Base-by-base conservation (phyloP, 2,888 invertebrate genomes). In the Herminia tarsipennalis region DNA sequence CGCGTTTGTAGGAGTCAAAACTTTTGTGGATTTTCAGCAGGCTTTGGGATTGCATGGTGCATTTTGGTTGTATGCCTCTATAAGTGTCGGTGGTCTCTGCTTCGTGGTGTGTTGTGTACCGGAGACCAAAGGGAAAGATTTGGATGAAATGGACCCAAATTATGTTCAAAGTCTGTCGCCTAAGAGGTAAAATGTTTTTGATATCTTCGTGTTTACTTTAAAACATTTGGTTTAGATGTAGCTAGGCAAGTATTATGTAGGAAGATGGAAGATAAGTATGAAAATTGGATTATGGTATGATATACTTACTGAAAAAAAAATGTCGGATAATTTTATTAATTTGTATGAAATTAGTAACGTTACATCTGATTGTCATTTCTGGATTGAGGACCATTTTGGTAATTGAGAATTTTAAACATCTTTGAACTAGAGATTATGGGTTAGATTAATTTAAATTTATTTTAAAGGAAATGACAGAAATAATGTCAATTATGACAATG, bases 81-180 rank as follows among this genome's bases (percentile, higher is more conserved):
- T 97, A 73, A 96, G 97, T 32, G 94, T 96, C 0, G 93, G 95
- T 14, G 96, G 97, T 10, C 88, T 97, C 6, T 94, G 96, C 77
- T 98, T 97, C 81, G 96, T 97, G 1, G 95, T 96, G 2, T 95
- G 95, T 72, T 96, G 95, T 77, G 96, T 98, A 5, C 98, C 98
- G 0, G 98, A 98, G 87, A 98, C 98, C 2, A 97, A 96, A 81
- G 98, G 98, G 0, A 95, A 95, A 65, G 96, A 97, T 76, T 89
- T 98, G 66, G 97, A 97, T 77, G 97, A 98, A 83, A 97, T 98
- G 94, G 95, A 96, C 75, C 94, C 95, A 20, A 94, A 94, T 70
- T 93, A 93, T 67, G 93, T 93, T 22, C 88, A 85, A 56, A 91
- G 81, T 75, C 66, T 91, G 6, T 90, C 89, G 1, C 88, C 88